Base-by-base conservation (phyloP, 2,113 vertebrate species). In the Motacilla tschutschensis region DNA sequence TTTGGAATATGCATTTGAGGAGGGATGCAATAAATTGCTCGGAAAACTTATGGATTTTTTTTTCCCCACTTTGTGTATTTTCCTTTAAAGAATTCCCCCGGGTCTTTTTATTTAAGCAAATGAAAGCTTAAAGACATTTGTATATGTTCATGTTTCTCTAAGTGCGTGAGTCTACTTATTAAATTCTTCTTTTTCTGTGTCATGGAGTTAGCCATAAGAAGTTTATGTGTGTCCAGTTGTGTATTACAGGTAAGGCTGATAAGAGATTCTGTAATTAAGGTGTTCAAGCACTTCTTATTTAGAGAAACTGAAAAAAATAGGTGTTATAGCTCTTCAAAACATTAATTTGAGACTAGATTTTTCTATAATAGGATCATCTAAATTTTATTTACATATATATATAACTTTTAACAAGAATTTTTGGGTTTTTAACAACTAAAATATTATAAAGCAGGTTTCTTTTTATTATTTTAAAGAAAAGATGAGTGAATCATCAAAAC, bases 51-150 rank as follows among this genome's bases (percentile, higher is more conserved):
- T 2, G n/a, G 22, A 3, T 7, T 38, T 63, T 85, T 87, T 82
- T 87, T 64, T 71, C 29, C 41, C 50, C 38, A 48, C 28, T 69
- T 67, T 92, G 58, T 35, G 5, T 91, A 26, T 83, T 87, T 86
- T 67, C 22, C 7, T 29, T 85, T 51, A 59, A 63, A 71, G 20
- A 50, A 57, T 67, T 51, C 44, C 12, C 18, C 16, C 63, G 36
- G 8, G 40, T 79, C 19, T 59, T 90, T 92, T 85, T 70, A 59
- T 82, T 83, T 79, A 87, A 74, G 40, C 13, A 86, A 79, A 88
- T 46, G 43, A 82, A 79, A 91, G 8, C 40, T 85, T 59, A 51
- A 69, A 72, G 26, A 2, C 9, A 25, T 53, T 79, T 83, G 16
- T 78, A 29, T 50, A 28, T 50, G 22, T 58, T 86, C 62, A 26